Conservation (phyloP, 2,113 vertebrate species). For the Aspidoscelis tigris region DNA sequence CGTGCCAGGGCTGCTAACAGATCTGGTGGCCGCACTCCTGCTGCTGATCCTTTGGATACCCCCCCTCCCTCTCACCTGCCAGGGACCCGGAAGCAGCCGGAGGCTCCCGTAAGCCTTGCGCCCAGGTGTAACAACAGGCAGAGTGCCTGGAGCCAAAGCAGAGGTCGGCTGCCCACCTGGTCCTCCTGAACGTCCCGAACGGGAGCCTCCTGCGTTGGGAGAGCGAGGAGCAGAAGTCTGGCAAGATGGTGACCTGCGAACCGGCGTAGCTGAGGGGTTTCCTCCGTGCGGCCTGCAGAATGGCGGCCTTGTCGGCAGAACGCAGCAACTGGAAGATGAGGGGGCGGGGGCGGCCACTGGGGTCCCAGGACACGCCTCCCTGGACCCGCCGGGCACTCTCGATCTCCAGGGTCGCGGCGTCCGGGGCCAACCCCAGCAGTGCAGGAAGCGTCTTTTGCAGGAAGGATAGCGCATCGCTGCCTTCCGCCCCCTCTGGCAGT, state of each 20-base stretch:
- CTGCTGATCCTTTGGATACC: accelerated
- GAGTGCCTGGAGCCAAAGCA: not conserved
- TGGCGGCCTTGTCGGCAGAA: not conserved
- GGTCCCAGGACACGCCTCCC: not conserved
- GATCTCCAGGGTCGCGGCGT: not conserved
- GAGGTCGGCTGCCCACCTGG: not conserved
- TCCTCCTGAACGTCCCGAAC: not conserved
- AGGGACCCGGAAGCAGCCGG: not conserved
- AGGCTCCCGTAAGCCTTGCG: not conserved
- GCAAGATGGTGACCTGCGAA: not conserved
- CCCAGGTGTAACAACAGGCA: not conserved
- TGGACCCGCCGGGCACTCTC: slow-evolving; percentile 19
- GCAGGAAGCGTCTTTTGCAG: not conserved
- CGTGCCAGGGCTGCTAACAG: not conserved
- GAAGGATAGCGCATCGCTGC: not conserved
- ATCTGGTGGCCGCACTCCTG: not conserved
- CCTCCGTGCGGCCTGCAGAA: not conserved
- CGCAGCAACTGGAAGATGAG: slow-evolving; percentile 19
- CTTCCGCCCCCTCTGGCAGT: slow-evolving; percentile 14
- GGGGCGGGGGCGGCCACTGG: not conserved
- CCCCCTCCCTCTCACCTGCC: not conserved
- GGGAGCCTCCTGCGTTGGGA: not conserved
- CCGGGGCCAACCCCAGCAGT: not conserved
- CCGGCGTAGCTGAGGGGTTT: not conserved
- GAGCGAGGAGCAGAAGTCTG: not conserved